phyloP scores from a whole-genome alignment of 2,888 invertebrate species.

The Seira ritae region DNA sequence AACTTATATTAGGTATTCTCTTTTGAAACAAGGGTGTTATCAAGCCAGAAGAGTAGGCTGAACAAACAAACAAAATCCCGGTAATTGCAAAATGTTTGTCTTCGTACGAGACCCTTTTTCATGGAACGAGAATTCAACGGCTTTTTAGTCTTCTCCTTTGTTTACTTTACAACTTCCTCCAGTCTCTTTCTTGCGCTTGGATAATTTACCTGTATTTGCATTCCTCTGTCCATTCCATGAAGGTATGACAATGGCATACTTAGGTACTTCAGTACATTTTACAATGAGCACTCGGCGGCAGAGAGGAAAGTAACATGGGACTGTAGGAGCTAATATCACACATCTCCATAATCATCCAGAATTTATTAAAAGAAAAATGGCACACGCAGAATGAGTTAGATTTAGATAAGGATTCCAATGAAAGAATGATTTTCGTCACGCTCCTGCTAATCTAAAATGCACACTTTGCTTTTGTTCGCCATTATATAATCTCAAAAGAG shows the following conservation, averaged over 20 bases:
- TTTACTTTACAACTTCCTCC: conserved; percentile 8
- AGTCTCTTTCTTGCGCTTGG: background rate
- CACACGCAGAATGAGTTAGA: too few species aligned
- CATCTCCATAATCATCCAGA: too few species aligned
- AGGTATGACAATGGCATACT: background rate
- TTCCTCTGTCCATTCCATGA: background rate
- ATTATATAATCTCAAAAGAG: too few species aligned
- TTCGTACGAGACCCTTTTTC: conserved; percentile 11
- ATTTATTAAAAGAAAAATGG: background rate
- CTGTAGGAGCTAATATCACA: too few species aligned
- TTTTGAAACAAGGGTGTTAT: background rate
- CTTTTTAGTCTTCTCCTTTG: background rate
- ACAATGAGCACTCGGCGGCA: too few species aligned
- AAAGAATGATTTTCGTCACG: too few species aligned
- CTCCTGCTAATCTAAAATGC: background rate
- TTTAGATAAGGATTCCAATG: too few species aligned
- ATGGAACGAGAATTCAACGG: background rate
- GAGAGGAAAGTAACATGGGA: too few species aligned
- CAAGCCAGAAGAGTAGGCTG: background rate
- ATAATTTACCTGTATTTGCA: background rate
- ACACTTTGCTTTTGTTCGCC: too few species aligned
- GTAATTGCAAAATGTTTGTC: conserved; percentile 54
- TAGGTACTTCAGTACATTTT: too few species aligned
- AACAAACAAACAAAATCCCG: conserved; percentile 42
- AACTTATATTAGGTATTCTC: background rate